phyloP scores from a whole-genome alignment of 2,113 vertebrate genomes.

The Heterotilapia buettikoferi region DNA sequence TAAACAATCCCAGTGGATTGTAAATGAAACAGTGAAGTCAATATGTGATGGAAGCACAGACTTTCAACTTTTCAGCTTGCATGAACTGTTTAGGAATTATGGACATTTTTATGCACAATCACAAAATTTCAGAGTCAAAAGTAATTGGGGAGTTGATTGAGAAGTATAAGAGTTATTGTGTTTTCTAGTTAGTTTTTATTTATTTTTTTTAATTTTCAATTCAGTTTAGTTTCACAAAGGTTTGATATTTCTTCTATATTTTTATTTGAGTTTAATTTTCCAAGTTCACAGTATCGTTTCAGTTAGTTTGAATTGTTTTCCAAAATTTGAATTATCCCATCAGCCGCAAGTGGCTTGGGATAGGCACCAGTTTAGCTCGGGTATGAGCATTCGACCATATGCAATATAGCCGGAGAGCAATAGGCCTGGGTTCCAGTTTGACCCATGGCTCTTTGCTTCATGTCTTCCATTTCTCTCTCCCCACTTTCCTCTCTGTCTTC shows the following conservation, averaged over 20 bases:
- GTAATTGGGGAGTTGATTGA: background rate
- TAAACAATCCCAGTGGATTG: background rate
- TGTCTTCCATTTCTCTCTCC: background rate
- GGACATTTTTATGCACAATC: background rate
- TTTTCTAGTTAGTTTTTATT: background rate
- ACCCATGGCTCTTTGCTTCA: background rate
- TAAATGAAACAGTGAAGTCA: background rate
- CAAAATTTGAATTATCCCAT: background rate
- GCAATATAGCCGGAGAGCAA: background rate
- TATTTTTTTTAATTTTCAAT: accelerated
- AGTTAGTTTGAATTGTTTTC: background rate
- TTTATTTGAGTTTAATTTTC: background rate
- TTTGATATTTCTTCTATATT: background rate
- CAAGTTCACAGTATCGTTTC: background rate
- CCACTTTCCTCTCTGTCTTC: background rate
- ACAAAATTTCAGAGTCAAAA: background rate
- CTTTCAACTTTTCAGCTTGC: background rate
- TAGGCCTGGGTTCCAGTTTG: background rate
- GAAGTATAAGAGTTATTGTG: background rate
- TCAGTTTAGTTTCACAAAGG: background rate
- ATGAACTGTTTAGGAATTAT: background rate
- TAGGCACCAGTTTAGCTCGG: background rate
- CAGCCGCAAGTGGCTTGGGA: accelerated
- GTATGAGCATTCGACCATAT: background rate
- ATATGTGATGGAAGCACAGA: background rate